phyloP scores from a whole-genome alignment of 2,113 vertebrate genomes.

The Aythya baeri region DNA sequence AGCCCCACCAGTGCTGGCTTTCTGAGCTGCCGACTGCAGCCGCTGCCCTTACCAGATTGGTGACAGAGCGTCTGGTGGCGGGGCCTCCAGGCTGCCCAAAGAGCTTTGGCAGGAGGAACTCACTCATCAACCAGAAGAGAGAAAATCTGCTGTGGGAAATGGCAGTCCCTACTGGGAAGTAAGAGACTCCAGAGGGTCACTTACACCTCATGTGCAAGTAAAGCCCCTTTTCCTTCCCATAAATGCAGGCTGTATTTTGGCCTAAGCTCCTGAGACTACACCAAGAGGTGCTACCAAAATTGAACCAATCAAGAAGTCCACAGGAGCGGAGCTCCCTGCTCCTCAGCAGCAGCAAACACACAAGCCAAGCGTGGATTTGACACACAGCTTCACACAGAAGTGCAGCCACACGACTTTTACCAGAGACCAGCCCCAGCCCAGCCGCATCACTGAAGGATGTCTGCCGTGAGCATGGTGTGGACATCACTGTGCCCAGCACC shows the following conservation, averaged over 20 bases:
- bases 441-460: accelerated
- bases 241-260: not conserved
- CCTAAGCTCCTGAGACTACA: not conserved
- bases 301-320: not conserved
- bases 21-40: not conserved
- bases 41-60: not conserved
- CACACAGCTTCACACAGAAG: accelerated
- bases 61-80: not conserved
- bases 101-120: not conserved
- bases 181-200: not conserved
- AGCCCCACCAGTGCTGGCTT: not conserved
- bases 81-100: not conserved
- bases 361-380: accelerated
- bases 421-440: no score
- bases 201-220: accelerated
- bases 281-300: not conserved
- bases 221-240: not conserved
- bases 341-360: not conserved
- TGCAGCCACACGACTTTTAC: not conserved
- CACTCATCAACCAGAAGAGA: not conserved
- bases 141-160: not conserved
- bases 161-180: not conserved
- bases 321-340: not conserved
- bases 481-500: not conserved
- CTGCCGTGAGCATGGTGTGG: not conserved